phyloP scores from a whole-genome alignment of 2,113 vertebrate genomes.

The Trinectes maculatus region DNA sequence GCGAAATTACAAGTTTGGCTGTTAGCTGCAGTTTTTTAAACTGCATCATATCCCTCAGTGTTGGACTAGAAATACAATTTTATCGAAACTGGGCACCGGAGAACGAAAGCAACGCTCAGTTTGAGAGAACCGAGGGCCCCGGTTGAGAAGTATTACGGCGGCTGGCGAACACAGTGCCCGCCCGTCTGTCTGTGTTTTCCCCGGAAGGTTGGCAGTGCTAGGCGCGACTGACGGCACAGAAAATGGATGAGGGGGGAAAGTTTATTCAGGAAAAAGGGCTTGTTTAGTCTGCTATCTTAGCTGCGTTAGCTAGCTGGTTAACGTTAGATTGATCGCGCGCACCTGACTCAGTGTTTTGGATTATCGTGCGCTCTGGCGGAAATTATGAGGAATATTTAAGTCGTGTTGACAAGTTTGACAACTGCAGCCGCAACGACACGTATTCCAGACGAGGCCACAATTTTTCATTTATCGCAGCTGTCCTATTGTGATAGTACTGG shows the following conservation, averaged over 20 bases:
- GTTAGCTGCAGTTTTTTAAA: constrained; percentile 28
- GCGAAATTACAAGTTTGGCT: constrained; percentile 75
- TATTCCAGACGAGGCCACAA: not conserved
- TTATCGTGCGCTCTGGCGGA: constrained; percentile 3
- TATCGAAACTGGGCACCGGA: constrained; percentile 14
- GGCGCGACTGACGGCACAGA: constrained; percentile 76
- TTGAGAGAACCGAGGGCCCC: constrained; percentile 36
- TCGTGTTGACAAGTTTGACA: constrained; percentile 65
- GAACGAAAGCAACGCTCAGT: constrained; percentile 30
- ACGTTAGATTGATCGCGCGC: constrained; percentile 29
- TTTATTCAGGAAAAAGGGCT: constrained; percentile 51
- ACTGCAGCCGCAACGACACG: constrained; percentile 14
- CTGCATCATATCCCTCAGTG: constrained; percentile 13
- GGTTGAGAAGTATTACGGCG: constrained; percentile 44
- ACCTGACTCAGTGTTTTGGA: constrained; percentile 57
- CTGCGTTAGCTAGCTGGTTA: constrained; percentile 26
- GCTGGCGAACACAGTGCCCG: constrained; percentile 21
- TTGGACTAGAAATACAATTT: constrained; percentile 31
- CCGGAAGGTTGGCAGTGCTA: constrained; percentile 72
- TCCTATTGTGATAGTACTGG: not conserved
- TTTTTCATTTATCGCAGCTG: not conserved
- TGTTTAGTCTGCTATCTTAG: constrained; percentile 51
- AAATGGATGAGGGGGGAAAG: constrained; percentile 71
- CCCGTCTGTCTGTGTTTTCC: constrained; percentile 54
- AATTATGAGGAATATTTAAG: constrained; percentile 27